Evolutionary conservation across 2,888 invertebrate genomes (phyloP), one percentile per base, ranked within the genome.

Genomic region (Cryptocephalus moraei): DNA sequence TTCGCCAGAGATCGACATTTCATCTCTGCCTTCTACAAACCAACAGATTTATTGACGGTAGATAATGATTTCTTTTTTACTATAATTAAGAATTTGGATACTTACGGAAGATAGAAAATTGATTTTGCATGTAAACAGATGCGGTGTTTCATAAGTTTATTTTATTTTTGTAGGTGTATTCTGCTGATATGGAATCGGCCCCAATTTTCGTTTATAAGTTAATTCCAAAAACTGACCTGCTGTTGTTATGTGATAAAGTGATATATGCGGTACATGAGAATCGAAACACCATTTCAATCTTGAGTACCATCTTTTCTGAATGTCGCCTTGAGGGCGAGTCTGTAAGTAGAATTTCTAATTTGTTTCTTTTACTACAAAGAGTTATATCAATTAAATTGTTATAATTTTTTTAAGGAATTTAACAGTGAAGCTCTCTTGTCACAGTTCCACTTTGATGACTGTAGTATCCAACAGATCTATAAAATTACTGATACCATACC

Each of bases 121-220:
- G 6, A n/a, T n/a, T n/a, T n/a, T n/a, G n/a, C n/a, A n/a, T n/a
- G n/a, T n/a, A n/a, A n/a, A n/a, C n/a, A 22, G 22, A 6, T 22
- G 6, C 6, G 22, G 6, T 22, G 22, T 22, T 22, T 22, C 2
- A 22, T 22, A 4, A 22, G 6, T 22, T 22, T 22, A 22, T 22
- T 22, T 22, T 13, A 12, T 34, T 39, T n/a, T 51, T 71, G 39
- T 62, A 82, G 81, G 74, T 86, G 49, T 83, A 84, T 64, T 79
- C 78, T 58, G 78, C 80, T 54, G 79, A 81, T 62, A 73, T 82
- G 43, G 81, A 80, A 58, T 72, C 80, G 47, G 77, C 79, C 50
- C 84, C 85, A 9, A 67, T 84, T 48, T 82, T 79, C 66, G 75
- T 82, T 42, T 82, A 86, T 65, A 83, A 82, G 69, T 71, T 87